Evolutionary conservation across 2,797 vertebrate genomes (phyloP).

Genomic region (Anolis apletophallus): DNA sequence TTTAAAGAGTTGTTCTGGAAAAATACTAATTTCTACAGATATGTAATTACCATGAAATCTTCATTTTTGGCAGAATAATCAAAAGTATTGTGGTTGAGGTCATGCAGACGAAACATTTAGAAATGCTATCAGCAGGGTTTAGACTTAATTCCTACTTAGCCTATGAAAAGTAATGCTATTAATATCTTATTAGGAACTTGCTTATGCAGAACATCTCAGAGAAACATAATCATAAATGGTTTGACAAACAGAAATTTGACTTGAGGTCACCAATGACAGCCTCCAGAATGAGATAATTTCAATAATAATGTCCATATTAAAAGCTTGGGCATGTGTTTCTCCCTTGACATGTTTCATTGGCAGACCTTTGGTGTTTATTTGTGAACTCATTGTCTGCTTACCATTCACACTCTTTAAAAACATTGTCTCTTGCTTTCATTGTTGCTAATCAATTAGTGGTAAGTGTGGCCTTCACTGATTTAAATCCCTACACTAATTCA

Average conservation of each 20-base stretch:
- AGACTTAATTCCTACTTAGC: constrained; percentile 22
- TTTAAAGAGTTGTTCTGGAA: neutral
- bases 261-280: constrained; percentile 1
- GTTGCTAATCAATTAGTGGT: neutral
- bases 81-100: constrained; percentile 7
- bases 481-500: neutral
- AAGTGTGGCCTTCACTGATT: neutral
- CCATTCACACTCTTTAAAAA: neutral
- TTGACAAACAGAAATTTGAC: constrained; percentile 21
- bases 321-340: neutral
- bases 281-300: neutral
- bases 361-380: neutral
- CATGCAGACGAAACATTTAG: neutral
- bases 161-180: neutral
- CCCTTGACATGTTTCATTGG: neutral
- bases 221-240: neutral
- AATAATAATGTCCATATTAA: constrained; percentile 16
- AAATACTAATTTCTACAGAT: constrained; percentile 12
- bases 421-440: neutral
- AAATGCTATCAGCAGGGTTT: constrained; percentile 14
- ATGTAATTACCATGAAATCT: neutral
- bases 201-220: neutral
- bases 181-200: neutral
- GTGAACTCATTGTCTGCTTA: neutral
- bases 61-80: neutral